These are phyloP conservation scores for Phaonia tiefii DNA, from an alignment of 2,888 invertebrate genomes.

Conservation along the genomic window DNA sequence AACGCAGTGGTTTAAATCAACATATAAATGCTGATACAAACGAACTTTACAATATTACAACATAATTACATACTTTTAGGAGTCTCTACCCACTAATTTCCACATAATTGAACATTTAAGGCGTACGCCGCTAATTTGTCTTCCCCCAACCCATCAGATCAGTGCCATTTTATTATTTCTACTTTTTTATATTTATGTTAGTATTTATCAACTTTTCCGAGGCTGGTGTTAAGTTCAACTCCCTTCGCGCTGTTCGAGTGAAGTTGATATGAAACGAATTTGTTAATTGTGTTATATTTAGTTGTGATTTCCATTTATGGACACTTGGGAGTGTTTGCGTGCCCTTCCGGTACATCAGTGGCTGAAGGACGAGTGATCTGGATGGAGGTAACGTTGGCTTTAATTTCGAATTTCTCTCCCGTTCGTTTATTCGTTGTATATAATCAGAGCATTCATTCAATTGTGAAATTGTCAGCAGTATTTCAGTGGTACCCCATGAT, in stretches of 20 bases:
- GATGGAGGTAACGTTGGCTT: slow-evolving; percentile 17
- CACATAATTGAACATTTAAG: slow-evolving; percentile 68
- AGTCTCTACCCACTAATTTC: slow-evolving; percentile 61
- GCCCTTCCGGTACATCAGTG: slow-evolving; percentile 28
- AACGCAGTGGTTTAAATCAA: background rate
- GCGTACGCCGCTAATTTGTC: slow-evolving; percentile 49
- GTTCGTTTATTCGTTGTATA: slow-evolving; percentile 40
- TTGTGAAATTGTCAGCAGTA: slow-evolving; percentile 51
- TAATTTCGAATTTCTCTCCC: slow-evolving; percentile 1
- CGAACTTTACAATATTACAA: slow-evolving; percentile 38
- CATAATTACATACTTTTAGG: slow-evolving; percentile 65
- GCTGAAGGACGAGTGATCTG: slow-evolving; percentile 2
- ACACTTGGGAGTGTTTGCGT: slow-evolving; percentile 12
- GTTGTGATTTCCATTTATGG: slow-evolving; percentile 39
- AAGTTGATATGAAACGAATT: slow-evolving; percentile 30
- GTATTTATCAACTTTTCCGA: background rate
- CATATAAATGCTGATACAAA: slow-evolving; percentile 9
- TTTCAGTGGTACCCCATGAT: slow-evolving; percentile 29
- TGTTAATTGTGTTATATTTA: slow-evolving; percentile 40
- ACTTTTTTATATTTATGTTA: slow-evolving; percentile 14
- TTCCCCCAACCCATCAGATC: slow-evolving; percentile 21
- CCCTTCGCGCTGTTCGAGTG: background rate
- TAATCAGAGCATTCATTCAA: slow-evolving; percentile 49
- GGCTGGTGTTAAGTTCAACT: background rate
- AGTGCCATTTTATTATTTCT: slow-evolving; percentile 21